These are phyloP conservation scores for Mungos mungo DNA, from an alignment of 2,113 vertebrate species.

Conservation along the genomic window DNA sequence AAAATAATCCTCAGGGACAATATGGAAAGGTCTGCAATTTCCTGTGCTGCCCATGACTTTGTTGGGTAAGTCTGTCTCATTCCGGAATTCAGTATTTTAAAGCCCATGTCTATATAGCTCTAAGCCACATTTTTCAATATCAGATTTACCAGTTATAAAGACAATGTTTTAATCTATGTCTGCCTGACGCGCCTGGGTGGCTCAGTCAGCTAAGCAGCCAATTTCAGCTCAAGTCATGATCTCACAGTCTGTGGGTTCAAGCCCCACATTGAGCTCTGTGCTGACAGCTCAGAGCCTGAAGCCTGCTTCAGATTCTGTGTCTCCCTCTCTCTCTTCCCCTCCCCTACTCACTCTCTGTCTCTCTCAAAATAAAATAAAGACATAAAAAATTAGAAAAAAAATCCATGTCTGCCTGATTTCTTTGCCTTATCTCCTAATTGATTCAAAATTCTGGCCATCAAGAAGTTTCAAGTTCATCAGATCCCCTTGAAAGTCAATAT, in stretches of 20 bases:
- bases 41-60: background rate
- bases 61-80: background rate
- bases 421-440: background rate
- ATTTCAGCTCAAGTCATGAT: no score
- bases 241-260: no score
- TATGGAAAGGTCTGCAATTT: background rate
- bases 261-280: no score
- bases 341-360: no score
- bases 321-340: no score
- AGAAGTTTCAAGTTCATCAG: background rate
- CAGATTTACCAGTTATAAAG: background rate
- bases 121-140: background rate
- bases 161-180: background rate
- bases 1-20: background rate
- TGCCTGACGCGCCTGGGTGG: no score
- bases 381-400: no score
- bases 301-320: no score
- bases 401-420: background rate
- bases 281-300: no score
- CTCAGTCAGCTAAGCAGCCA: no score
- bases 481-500: background rate
- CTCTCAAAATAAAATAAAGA: no score
- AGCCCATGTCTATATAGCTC: background rate
- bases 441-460: background rate
- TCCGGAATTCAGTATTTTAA: background rate